Evolutionary conservation across 2,113 vertebrate species (phyloP), one percentile per base, ranked within the genome.

Genomic region (Corvus cornix): DNA sequence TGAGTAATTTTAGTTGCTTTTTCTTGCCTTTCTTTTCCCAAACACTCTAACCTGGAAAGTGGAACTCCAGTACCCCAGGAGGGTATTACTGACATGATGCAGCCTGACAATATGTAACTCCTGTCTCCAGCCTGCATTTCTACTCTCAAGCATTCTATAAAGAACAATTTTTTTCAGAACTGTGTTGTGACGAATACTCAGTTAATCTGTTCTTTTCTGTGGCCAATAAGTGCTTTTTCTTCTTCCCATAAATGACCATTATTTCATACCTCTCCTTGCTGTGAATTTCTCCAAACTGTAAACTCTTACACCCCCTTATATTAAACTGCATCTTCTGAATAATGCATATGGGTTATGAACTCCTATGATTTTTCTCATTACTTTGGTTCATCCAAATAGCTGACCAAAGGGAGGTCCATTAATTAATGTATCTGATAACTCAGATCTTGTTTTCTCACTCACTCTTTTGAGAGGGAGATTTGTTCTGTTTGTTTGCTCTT

Each of bases 21-120:
- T 84, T 73, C 74, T 75, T 87, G 60, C 59, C 7, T 89, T 86
- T 89, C n/a, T 88, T 70, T 83, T 39, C 33, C 43, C 44, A 89
- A 87, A 68, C 26, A 60, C 53, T 75, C 35, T 82, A 93, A 93
- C 80, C 84, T 89, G 87, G 64, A 82, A 97, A 96, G 66, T 76
- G 70, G 93, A 94, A 72, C 95, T 96, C 83, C 76, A 84, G 60
- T 70, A 92, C 62, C 94, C 91, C 87, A 93, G 91, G 84, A 95
- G 94, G 91, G 66, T 82, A 58, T 91, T 92, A 79, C 84, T 96
- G 95, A 96, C 0, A 2, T 94, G 90, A 97, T 95, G 81, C 93
- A 94, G 46, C 62, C 60, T 85, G 96, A 93, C 94, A 97, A 79
- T 55, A 73, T 43, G 28, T 41, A 91, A 85, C 56, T 95, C 48